phyloP scores from a whole-genome alignment of 2,888 invertebrate species.

The Eupeodes luniger region DNA sequence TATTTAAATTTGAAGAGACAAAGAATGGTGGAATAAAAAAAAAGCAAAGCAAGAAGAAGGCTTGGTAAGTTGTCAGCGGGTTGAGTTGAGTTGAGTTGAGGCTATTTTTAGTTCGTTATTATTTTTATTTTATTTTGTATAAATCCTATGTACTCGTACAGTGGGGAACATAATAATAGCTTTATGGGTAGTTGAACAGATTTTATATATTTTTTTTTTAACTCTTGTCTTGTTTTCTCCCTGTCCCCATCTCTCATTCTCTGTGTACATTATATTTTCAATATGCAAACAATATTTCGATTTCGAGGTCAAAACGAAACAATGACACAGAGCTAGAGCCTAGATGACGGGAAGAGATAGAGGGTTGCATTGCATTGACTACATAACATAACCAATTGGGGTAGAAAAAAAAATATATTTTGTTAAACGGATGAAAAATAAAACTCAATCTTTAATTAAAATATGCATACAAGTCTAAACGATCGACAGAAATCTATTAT shows the following conservation, averaged over 20 bases:
- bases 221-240: constrained; percentile 37
- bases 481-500: constrained; percentile 45
- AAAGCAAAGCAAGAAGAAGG: constrained; percentile 51
- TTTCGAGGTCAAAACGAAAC: constrained; percentile 67
- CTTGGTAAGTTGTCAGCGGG: constrained; percentile 64
- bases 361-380: constrained; percentile 11
- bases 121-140: constrained; percentile 37
- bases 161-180: constrained; percentile 64
- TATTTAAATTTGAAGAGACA: not conserved
- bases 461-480: constrained; percentile 15
- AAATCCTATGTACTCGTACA: not conserved
- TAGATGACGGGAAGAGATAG: not conserved
- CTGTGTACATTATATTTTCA: not conserved
- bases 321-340: not conserved
- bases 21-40: constrained; percentile 25
- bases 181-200: constrained; percentile 72
- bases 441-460: constrained; percentile 27
- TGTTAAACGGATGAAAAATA: constrained; percentile 46
- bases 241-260: not conserved
- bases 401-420: not conserved
- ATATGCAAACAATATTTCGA: constrained; percentile 34
- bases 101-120: constrained; percentile 69
- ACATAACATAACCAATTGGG: constrained; percentile 19
- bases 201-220: constrained; percentile 3
- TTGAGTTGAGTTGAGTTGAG: not conserved